Base-by-base conservation (phyloP, 2,113 vertebrate genomes). In the Tetrax tetrax region DNA sequence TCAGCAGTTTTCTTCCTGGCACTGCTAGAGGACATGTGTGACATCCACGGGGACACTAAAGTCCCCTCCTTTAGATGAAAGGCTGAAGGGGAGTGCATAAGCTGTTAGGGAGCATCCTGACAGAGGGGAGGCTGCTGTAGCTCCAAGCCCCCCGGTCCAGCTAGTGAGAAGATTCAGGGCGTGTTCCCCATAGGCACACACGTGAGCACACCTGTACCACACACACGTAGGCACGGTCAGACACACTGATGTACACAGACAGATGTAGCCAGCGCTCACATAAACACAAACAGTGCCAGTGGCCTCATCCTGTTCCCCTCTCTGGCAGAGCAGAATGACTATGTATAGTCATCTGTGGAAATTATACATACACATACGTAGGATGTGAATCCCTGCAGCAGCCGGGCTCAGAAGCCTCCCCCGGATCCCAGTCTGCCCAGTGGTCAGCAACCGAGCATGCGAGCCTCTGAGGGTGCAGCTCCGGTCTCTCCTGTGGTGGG, bases 91-190 rank as follows among this genome's bases (percentile, higher is more conserved):
- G 53, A 54, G 13, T 14, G 35, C 1, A 1, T 21, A 53, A 60
- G 38, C 27, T 68, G 35, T 35, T 18, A 11, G 33, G 53, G 24
- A 84, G 41, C 41, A 56, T 35, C 23, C 25, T 0, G 1, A 37
- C 0, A 57, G 41, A 50, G 64, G 6, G 0, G 0, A 37, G 10
- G n/a, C 21, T 48, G 48, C 25, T 0, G 1, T 29, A 53, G 37
- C 43, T 53, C 61, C 61, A 29, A 63, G 12, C 7, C 22, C 47
- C 9, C 13, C 6, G 20, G 31, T 38, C 53, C 35, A 53, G 25
- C 76, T 29, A 18, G 12, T 16, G 33, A 28, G 12, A 41, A 43
- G 18, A 13, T 2, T 33, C 41, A 45, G 29, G 1, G 2, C 2
- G 1, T 37, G 14, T 43, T 70, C 51, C 61, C 68, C 7, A 4